Conservation (phyloP, 2,797 vertebrate species). For the Chaenodraco wilsoni region DNA sequence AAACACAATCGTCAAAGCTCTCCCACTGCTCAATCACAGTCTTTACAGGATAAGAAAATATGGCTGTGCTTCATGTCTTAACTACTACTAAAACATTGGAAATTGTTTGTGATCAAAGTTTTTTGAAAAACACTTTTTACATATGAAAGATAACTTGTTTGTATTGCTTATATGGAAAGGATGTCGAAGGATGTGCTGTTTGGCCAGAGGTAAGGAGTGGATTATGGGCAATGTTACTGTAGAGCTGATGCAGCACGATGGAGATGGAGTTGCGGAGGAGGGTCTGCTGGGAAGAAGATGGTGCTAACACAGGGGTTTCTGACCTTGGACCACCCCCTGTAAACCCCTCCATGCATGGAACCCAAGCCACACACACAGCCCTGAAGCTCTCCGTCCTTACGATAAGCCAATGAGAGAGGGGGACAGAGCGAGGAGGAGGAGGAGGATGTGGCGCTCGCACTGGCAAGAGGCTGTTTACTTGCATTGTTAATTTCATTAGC, state of each 20-base stretch:
- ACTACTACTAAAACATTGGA: conserved; percentile 29
- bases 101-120: conserved; percentile 12
- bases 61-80: conserved; percentile 31
- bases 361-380: conserved; percentile 45
- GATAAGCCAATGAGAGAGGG: conserved; percentile 75
- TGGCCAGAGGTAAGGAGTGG: conserved; percentile 63
- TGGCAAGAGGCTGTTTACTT: conserved; percentile 80
- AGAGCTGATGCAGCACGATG: conserved; percentile 75
- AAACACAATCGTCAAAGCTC: conserved; percentile 60
- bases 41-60: conserved; percentile 44
- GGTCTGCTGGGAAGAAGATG: conserved; percentile 56
- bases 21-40: conserved; percentile 53
- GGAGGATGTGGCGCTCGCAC: conserved; percentile 52
- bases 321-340: conserved; percentile 79
- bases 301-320: conserved; percentile 69
- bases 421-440: conserved; percentile 54
- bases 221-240: conserved; percentile 71
- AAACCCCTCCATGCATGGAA: conserved; percentile 61
- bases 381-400: conserved; percentile 60
- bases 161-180: background rate
- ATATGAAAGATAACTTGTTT: too few species aligned
- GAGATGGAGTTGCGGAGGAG: conserved; percentile 56
- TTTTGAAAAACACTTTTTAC: background rate
- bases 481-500: conserved; percentile 87
- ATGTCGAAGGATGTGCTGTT: conserved; percentile 36